phyloP scores from a whole-genome alignment of 1,140 invertebrate species.

The Manduca sexta region DNA sequence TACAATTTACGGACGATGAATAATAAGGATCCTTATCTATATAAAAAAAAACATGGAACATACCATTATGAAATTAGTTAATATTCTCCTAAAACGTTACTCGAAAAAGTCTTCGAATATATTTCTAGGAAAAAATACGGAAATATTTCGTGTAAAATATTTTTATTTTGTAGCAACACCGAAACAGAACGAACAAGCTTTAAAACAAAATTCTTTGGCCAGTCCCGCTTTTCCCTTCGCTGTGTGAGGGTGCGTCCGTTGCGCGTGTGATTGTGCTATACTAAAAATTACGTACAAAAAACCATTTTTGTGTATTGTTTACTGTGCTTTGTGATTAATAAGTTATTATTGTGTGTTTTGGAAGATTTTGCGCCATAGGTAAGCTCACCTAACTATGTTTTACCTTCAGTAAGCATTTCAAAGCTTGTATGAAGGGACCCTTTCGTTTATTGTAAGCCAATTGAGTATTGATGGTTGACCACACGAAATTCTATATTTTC shows the following conservation, averaged over 20 bases:
- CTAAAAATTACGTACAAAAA: not conserved
- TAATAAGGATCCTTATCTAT: too few species aligned
- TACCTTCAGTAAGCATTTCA: not conserved
- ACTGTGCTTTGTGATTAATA: not conserved
- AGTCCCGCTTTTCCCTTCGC: conserved; percentile 2
- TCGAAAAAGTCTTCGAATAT: too few species aligned
- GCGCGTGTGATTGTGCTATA: not conserved
- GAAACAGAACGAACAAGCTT: not conserved
- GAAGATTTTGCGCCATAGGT: not conserved
- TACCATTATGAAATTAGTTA: too few species aligned
- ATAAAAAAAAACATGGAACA: too few species aligned
- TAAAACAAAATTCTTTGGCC: conserved; percentile 4
- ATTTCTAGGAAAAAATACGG: not conserved
- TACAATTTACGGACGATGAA: too few species aligned
- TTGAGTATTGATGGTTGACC: too few species aligned
- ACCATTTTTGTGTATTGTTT: not conserved
- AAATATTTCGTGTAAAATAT: not conserved
- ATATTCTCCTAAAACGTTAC: too few species aligned
- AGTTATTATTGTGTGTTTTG: not conserved
- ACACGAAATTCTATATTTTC: too few species aligned
- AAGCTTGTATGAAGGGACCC: not conserved
- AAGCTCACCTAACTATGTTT: not conserved
- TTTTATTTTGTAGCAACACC: not conserved
- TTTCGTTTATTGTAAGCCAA: too few species aligned
- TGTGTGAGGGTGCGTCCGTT: not conserved